Conservation (phyloP, 2,888 invertebrate genomes). For the Lasioglossum villosulum region DNA sequence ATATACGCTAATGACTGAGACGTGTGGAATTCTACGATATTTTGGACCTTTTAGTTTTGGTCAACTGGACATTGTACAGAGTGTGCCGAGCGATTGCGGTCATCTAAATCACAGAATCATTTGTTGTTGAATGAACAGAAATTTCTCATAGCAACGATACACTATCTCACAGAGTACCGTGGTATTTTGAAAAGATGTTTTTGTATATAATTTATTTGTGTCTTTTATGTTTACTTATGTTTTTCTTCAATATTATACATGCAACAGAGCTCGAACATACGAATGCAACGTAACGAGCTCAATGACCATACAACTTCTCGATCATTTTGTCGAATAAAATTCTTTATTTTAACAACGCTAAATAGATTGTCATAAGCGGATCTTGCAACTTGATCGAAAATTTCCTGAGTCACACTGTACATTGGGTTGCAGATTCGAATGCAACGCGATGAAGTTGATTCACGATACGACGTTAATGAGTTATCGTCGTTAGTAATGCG, state of each 20-base stretch:
- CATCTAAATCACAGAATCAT: too few relatives aligned
- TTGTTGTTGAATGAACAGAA: too few relatives aligned
- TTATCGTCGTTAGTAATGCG: slow-evolving; percentile 16
- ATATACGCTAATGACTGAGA: background rate
- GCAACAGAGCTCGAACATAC: background rate
- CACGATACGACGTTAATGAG: slow-evolving; percentile 8
- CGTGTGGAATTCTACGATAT: background rate
- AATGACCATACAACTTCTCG: background rate
- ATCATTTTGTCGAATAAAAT: background rate
- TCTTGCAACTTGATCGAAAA: background rate
- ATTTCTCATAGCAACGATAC: too few relatives aligned
- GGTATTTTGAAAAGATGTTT: too few relatives aligned
- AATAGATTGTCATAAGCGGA: background rate
- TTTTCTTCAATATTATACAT: too few relatives aligned
- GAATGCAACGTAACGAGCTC: background rate
- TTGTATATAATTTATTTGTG: too few relatives aligned
- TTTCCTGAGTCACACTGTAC: background rate
- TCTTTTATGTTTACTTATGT: background rate
- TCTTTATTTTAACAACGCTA: background rate
- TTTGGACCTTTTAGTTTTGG: background rate
- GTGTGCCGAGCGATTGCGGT: background rate
- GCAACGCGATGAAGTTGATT: slow-evolving; percentile 4
- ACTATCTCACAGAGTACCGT: too few relatives aligned
- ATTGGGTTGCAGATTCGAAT: background rate
- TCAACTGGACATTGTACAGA: background rate